A percentile compares a stretch with the other conserved stretches of the same genome.
Evolutionary conservation across 2,113 vertebrate species (phyloP).

Genomic region (Phalacrocorax pelagicus): DNA sequence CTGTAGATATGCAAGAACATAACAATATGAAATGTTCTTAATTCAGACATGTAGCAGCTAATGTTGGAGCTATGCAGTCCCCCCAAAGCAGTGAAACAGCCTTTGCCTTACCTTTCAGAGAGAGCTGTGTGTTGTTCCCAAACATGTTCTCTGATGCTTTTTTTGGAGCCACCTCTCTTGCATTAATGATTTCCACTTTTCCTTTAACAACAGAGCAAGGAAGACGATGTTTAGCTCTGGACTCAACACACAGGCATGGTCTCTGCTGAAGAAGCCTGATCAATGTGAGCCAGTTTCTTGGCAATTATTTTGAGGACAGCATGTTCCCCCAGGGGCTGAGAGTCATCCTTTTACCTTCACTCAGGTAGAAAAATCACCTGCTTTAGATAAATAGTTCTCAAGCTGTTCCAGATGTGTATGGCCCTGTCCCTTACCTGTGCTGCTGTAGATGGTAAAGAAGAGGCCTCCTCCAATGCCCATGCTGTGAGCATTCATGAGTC

Average conservation of each 20-base stretch:
- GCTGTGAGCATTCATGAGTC: slow-evolving; percentile 91
- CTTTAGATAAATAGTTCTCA: not conserved
- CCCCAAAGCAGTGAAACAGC: not conserved
- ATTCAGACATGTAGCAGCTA: not conserved
- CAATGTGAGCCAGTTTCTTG: not conserved
- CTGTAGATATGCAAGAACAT: not conserved
- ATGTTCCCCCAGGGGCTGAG: not conserved
- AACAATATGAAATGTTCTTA: not conserved
- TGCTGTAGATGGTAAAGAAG: slow-evolving; percentile 88
- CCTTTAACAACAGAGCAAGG: slow-evolving; percentile 72
- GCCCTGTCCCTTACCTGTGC: slow-evolving; percentile 76
- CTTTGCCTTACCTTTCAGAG: slow-evolving; percentile 77
- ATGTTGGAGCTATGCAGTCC: not conserved
- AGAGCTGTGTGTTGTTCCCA: slow-evolving; percentile 75
- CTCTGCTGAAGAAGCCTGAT: not conserved
- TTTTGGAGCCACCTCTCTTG: slow-evolving; percentile 87
- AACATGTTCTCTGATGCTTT: slow-evolving; percentile 82
- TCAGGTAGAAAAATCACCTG: not conserved
- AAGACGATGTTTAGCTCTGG: not conserved
- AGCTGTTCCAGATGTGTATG: not conserved
- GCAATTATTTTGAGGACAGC: not conserved
- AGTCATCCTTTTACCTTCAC: not conserved
- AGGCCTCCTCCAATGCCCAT: slow-evolving; percentile 94
- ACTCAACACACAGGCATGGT: not conserved
- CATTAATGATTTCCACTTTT: slow-evolving; percentile 86